Conservation (phyloP, 2,797 vertebrate species). For the Alca torda region DNA sequence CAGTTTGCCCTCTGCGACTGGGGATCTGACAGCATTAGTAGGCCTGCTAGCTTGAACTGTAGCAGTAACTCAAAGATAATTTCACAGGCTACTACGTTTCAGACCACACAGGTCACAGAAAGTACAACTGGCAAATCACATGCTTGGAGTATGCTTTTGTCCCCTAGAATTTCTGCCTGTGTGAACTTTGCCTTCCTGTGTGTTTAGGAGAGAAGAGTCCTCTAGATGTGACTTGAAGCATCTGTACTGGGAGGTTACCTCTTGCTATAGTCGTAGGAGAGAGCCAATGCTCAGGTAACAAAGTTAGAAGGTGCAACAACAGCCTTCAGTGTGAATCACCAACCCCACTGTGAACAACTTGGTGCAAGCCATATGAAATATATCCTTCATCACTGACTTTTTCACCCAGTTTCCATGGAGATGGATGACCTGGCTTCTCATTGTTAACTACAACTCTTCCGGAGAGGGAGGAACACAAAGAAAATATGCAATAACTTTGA, state of each 20-base stretch:
- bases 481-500: background rate
- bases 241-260: background rate
- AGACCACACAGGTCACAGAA: background rate
- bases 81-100: background rate
- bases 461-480: background rate
- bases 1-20: background rate
- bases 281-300: background rate
- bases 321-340: background rate
- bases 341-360: background rate
- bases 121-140: background rate
- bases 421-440: background rate
- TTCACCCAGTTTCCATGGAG: background rate
- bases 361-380: background rate
- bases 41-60: background rate
- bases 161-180: background rate
- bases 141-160: accelerated
- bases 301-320: background rate
- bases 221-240: background rate
- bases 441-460: background rate
- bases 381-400: background rate
- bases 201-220: background rate
- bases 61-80: background rate
- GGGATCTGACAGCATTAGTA: background rate
- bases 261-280: background rate
- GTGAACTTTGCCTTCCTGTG: background rate